phyloP scores from a whole-genome alignment of 92 coral and sea anemone genomes.

The Parazoanthus swiftii region DNA sequence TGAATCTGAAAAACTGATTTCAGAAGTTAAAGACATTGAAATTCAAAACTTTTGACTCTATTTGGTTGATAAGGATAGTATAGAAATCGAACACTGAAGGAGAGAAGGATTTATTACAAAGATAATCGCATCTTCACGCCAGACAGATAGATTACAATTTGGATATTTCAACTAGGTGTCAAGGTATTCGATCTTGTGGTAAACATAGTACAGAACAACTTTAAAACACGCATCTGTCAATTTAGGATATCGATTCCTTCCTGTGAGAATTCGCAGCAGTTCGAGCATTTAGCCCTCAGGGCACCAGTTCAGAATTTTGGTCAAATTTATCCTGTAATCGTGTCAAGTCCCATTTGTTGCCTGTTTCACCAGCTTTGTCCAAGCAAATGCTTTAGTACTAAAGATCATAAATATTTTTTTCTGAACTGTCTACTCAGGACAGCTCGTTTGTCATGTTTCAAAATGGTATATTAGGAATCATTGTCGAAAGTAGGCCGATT shows the following conservation, averaged over 20 bases:
- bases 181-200: constrained; percentile 38
- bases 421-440: neutral
- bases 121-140: constrained; percentile 28
- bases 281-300: constrained; percentile 30
- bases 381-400: neutral
- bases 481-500: neutral
- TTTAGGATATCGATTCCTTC: constrained; percentile 42
- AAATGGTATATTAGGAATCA: neutral
- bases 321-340: neutral
- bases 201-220: constrained; percentile 11
- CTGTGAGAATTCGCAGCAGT: constrained; percentile 34
- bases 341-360: neutral
- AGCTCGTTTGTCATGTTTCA: neutral
- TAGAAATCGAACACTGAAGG: neutral
- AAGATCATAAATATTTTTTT: neutral
- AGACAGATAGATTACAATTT: constrained; percentile 47
- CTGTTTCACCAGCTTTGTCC: constrained; percentile 2
- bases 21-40: neutral
- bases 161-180: constrained; percentile 48
- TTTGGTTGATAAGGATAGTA: constrained; percentile 4
- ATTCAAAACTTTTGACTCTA: neutral
- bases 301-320: constrained; percentile 10
- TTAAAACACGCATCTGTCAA: constrained; percentile 30
- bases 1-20: constrained; percentile 10
- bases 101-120: constrained; percentile 21